Conservation (phyloP, 2,888 invertebrate genomes). For the Mystacides longicornis region DNA sequence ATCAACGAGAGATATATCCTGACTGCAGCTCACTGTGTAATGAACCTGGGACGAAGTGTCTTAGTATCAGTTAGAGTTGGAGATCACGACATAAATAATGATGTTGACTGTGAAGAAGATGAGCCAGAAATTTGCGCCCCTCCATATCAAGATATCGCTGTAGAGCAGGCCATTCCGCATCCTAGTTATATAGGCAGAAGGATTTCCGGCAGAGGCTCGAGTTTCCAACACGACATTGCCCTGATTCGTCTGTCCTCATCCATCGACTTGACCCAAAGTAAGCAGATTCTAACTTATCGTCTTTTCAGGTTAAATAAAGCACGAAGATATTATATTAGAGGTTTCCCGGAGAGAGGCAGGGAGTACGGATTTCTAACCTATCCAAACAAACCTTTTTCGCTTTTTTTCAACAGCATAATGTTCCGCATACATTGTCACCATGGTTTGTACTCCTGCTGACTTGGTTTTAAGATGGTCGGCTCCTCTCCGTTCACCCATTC, state of each 20-base stretch:
- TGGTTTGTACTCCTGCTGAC: too few relatives aligned
- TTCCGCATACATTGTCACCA: too few relatives aligned
- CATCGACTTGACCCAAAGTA: constrained; percentile 29
- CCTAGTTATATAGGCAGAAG: constrained; percentile 44
- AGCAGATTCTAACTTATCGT: too few relatives aligned
- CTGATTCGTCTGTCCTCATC: constrained; percentile 46
- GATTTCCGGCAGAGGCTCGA: too few relatives aligned
- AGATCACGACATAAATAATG: constrained; percentile 47
- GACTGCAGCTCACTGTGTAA: constrained; percentile 14
- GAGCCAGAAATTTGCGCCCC: constrained; percentile 37
- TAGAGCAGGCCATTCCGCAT: constrained; percentile 44
- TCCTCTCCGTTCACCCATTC: too few relatives aligned
- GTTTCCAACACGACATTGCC: constrained; percentile 57
- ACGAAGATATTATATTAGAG: too few relatives aligned
- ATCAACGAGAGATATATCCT: constrained; percentile 11
- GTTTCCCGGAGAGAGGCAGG: too few relatives aligned
- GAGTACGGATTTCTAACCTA: too few relatives aligned
- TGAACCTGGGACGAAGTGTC: constrained; percentile 27
- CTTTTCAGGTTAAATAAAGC: too few relatives aligned
- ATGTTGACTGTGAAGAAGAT: constrained; percentile 42
- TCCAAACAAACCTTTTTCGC: too few relatives aligned
- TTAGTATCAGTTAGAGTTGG: constrained; percentile 52
- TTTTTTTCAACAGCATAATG: too few relatives aligned
- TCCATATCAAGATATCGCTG: constrained; percentile 39
- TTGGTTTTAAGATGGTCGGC: too few relatives aligned